phyloP scores from a whole-genome alignment of 2,113 vertebrate species.

The Pagrus major region DNA sequence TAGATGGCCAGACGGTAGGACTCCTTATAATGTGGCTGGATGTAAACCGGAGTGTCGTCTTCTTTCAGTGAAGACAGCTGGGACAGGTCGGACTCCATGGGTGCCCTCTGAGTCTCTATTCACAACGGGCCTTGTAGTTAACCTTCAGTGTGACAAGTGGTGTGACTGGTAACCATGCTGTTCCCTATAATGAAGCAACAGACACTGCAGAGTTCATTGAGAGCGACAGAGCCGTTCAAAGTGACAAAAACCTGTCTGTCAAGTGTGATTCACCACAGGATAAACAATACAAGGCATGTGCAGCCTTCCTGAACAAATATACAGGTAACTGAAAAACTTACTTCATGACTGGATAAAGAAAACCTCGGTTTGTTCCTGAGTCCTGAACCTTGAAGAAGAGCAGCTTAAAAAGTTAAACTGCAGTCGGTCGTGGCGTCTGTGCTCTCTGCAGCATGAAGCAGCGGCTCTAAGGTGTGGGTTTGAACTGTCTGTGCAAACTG shows the following conservation, averaged over 20 bases:
- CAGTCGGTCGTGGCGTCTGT: background rate
- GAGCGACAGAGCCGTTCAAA: background rate
- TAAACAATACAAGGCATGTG: background rate
- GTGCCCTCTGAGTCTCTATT: constrained; percentile 5
- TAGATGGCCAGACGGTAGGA: constrained; percentile 92
- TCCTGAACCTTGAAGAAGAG: background rate
- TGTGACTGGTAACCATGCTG: background rate
- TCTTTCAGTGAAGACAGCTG: constrained; percentile 88
- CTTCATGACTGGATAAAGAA: constrained; percentile 29
- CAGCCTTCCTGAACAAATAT: background rate
- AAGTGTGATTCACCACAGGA: constrained; percentile 25
- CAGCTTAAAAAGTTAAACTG: background rate
- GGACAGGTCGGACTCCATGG: constrained; percentile 88
- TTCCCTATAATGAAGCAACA: background rate
- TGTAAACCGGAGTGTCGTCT: constrained; percentile 83
- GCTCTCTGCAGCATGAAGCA: background rate
- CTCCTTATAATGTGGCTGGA: constrained; percentile 93
- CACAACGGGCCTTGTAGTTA: constrained; percentile 9
- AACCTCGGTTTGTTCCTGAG: background rate
- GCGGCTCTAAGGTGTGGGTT: constrained; percentile 43
- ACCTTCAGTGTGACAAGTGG: constrained; percentile 37
- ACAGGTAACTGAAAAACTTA: constrained; percentile 49
- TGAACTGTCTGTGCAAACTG: constrained; percentile 13
- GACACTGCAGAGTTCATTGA: background rate
- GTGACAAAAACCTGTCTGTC: constrained; percentile 39